Evolutionary conservation across 2,113 vertebrate species (phyloP).

Genomic region (Dolichallabes microphthalmus): DNA sequence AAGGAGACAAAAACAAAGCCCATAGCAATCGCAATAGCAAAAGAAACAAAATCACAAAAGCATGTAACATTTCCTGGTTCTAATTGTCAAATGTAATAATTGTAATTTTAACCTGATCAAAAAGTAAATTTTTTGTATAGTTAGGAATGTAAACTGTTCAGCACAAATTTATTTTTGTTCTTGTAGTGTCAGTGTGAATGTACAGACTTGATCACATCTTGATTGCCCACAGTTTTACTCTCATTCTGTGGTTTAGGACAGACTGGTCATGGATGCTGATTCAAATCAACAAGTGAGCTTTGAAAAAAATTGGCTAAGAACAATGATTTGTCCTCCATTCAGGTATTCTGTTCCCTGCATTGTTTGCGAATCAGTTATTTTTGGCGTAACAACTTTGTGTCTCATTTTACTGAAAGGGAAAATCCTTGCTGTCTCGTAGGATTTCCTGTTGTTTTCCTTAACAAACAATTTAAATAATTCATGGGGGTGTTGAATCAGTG

Average conservation of each 20-base stretch:
- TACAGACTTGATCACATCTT: neutral
- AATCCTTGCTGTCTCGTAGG: conserved; percentile 68
- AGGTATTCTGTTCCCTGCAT: conserved; percentile 53
- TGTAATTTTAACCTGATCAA: neutral
- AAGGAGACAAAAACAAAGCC: neutral
- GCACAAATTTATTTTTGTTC: neutral
- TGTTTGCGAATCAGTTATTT: conserved; percentile 70
- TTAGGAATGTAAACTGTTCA: neutral
- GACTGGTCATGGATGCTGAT: neutral
- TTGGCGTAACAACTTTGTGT: conserved; percentile 62
- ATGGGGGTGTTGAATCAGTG: conserved; percentile 26
- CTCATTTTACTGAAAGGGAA: conserved; percentile 63
- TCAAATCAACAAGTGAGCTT: neutral
- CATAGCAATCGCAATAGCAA: neutral
- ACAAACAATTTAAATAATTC: conserved; percentile 60
- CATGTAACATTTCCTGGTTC: no score
- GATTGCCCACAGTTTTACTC: neutral
- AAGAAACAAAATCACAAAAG: no score
- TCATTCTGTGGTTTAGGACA: neutral
- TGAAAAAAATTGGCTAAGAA: neutral
- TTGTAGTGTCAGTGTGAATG: neutral
- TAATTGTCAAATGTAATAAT: no score
- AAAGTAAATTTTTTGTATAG: neutral
- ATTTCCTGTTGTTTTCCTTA: conserved; percentile 73
- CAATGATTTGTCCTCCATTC: conserved; percentile 13